phyloP scores from a whole-genome alignment of 2,797 vertebrate species.

The Phataginus tricuspis region DNA sequence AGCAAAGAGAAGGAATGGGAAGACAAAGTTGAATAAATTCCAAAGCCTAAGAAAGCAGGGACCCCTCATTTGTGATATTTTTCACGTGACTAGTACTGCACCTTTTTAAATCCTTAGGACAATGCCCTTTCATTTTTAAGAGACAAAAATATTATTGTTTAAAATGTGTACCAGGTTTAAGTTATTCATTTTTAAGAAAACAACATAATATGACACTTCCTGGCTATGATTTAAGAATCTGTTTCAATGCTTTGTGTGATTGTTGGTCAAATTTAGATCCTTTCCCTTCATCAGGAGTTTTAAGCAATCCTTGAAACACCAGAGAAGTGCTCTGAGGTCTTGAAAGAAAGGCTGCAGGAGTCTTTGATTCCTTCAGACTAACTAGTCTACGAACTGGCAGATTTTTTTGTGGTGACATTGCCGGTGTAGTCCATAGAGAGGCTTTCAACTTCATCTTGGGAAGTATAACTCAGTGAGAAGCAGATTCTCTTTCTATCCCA shows the following conservation, averaged over 20 bases:
- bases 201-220: background rate
- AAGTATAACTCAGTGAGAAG: slow-evolving; percentile 49
- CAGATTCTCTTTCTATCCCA: slow-evolving; percentile 2
- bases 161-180: slow-evolving; percentile 24
- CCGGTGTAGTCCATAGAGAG: background rate
- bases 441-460: slow-evolving; percentile 15
- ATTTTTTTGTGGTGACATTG: slow-evolving; percentile 53
- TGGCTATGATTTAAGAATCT: slow-evolving; percentile 44
- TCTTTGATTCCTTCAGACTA: slow-evolving; percentile 57
- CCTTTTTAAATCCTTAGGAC: background rate
- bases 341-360: slow-evolving; percentile 54
- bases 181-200: slow-evolving; percentile 65
- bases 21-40: slow-evolving; percentile 11
- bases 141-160: slow-evolving; percentile 58
- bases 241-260: slow-evolving; percentile 46
- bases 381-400: background rate
- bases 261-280: slow-evolving; percentile 63
- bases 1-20: background rate
- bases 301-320: slow-evolving; percentile 49
- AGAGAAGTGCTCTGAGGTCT: background rate
- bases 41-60: background rate
- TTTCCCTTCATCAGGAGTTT: slow-evolving; percentile 53
- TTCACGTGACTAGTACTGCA: background rate
- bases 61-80: slow-evolving; percentile 35
- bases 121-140: slow-evolving; percentile 1